Conservation (phyloP, 2,888 invertebrate genomes). For the Argyresthia goedartella region DNA sequence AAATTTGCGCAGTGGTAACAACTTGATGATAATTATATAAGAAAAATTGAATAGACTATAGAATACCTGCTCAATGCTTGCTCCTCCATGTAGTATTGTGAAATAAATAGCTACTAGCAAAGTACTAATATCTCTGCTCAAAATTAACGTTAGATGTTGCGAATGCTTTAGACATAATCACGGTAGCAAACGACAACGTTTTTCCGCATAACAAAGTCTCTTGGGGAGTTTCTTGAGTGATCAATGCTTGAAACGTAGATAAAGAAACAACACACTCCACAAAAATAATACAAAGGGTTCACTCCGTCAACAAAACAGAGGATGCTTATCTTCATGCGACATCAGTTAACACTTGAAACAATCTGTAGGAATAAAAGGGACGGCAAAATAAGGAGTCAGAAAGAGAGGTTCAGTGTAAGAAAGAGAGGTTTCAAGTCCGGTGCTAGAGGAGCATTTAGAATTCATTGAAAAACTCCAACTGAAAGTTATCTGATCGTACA, state of each 20-base stretch:
- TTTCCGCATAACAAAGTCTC: no score
- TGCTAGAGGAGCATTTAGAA: conserved; percentile 47
- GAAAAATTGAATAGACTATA: no score
- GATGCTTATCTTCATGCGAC: conserved; percentile 23
- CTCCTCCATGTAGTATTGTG: no score
- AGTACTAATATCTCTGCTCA: no score
- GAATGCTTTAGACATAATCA: no score
- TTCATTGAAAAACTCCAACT: conserved; percentile 66
- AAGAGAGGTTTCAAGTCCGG: conserved; percentile 1
- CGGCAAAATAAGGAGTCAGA: not conserved
- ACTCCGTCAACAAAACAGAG: conserved; percentile 13
- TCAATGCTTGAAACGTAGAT: not conserved
- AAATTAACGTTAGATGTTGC: no score
- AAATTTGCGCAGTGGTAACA: no score
- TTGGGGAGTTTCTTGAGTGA: no score
- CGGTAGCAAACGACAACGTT: no score
- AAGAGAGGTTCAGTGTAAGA: not conserved
- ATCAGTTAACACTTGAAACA: conserved; percentile 25
- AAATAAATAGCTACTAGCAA: no score
- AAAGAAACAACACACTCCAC: conserved; percentile 2
- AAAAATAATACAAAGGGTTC: not conserved
- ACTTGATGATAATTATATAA: no score
- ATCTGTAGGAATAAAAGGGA: conserved; percentile 16
- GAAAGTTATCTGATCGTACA: conserved; percentile 67
- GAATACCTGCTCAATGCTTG: no score